phyloP scores from a whole-genome alignment of 2,888 invertebrate genomes.

The Saturnia pavonia region DNA sequence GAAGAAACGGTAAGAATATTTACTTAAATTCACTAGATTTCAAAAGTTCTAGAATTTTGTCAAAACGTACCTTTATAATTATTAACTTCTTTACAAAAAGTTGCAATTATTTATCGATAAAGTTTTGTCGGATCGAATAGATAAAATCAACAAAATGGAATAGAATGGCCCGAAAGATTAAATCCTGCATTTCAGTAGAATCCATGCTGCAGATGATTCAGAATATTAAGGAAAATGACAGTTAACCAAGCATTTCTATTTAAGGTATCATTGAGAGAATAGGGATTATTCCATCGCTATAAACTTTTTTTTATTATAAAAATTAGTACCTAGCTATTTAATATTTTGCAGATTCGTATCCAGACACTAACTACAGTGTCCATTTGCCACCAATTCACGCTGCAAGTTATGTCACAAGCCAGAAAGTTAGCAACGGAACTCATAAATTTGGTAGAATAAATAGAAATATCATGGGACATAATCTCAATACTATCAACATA shows the following conservation, averaged over 20 bases:
- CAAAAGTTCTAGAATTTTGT: neutral
- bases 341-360: conserved; percentile 31
- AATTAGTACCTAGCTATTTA: neutral
- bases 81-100: neutral
- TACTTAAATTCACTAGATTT: neutral
- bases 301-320: no score
- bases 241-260: neutral
- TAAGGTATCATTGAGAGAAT: neutral
- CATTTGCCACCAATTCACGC: conserved; percentile 62
- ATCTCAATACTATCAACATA: conserved; percentile 53
- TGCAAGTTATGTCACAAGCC: conserved; percentile 41
- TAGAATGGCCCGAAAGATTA: neutral
- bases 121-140: neutral
- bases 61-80: neutral
- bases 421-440: conserved; percentile 28
- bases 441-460: conserved; percentile 10
- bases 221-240: neutral
- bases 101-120: neutral
- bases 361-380: conserved; percentile 31
- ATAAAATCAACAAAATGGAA: neutral
- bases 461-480: conserved; percentile 18
- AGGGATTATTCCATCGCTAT: no score
- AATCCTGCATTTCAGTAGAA: neutral
- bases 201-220: neutral
- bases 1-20: conserved; percentile 50